phyloP scores from a whole-genome alignment of 1,140 invertebrate species.

The Drosophila tani region DNA sequence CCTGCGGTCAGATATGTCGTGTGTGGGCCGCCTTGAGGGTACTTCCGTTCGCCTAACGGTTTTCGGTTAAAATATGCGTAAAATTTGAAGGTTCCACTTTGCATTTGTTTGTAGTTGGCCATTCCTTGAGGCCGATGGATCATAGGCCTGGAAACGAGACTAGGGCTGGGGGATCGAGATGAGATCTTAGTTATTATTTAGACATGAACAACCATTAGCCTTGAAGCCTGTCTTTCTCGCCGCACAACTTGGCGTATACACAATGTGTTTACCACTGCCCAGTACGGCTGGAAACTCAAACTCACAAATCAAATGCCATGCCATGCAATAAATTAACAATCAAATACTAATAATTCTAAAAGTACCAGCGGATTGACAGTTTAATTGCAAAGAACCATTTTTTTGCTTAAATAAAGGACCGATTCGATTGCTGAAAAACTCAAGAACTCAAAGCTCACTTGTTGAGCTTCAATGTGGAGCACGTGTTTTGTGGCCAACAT shows the following conservation, averaged over 20 bases:
- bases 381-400: slow-evolving; percentile 63
- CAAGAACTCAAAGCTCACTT: slow-evolving; percentile 25
- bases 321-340: slow-evolving; percentile 76
- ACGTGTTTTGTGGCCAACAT: slow-evolving; percentile 66
- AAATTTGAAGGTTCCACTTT: slow-evolving; percentile 40
- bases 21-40: slow-evolving; percentile 71
- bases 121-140: slow-evolving; percentile 17
- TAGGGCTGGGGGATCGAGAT: neutral
- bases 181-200: neutral
- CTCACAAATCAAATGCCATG: slow-evolving; percentile 57
- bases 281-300: slow-evolving; percentile 41
- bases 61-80: slow-evolving; percentile 56
- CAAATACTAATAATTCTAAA: slow-evolving; percentile 76
- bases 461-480: slow-evolving; percentile 64
- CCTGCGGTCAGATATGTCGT: slow-evolving; percentile 46
- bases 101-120: slow-evolving; percentile 3
- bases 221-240: slow-evolving; percentile 29
- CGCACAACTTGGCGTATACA: slow-evolving; percentile 42
- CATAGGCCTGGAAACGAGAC: slow-evolving; percentile 2
- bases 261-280: slow-evolving; percentile 21
- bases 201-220: slow-evolving; percentile 24
- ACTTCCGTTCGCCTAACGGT: slow-evolving; percentile 76
- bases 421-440: slow-evolving; percentile 13
- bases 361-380: slow-evolving; percentile 67
- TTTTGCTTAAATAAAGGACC: slow-evolving; percentile 22